phyloP scores from a whole-genome alignment of 2,113 vertebrate genomes.

The Cyphomyrus discorhynchus region DNA sequence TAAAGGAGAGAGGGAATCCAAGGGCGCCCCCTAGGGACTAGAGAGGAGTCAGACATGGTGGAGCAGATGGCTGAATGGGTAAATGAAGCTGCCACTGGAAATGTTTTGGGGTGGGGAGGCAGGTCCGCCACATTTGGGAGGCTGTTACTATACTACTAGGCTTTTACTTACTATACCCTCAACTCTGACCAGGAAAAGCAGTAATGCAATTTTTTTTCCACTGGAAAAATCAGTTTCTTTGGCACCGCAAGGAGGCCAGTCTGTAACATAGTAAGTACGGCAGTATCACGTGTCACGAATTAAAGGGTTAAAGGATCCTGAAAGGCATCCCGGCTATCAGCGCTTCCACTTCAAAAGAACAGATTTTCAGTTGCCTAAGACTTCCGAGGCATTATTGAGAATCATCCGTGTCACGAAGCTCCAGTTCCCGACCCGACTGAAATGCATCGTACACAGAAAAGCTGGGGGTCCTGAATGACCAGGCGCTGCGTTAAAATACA shows the following conservation, averaged over 20 bases:
- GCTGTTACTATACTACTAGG: background rate
- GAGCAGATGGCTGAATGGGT: background rate
- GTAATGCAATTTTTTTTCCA: background rate
- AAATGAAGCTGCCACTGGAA: background rate
- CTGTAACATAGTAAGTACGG: background rate
- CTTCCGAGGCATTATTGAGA: background rate
- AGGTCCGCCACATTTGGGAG: background rate
- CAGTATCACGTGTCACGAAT: background rate
- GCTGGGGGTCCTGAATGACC: background rate
- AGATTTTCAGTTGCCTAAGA: background rate
- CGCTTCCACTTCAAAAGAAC: background rate
- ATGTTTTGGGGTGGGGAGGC: background rate
- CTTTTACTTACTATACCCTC: background rate
- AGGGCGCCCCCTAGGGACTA: background rate
- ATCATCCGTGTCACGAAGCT: background rate
- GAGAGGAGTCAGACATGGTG: background rate
- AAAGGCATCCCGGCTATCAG: background rate
- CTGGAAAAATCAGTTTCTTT: background rate
- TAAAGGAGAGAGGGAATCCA: constrained; percentile 46
- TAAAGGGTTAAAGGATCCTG: background rate
- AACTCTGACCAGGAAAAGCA: background rate
- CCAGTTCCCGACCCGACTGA: background rate
- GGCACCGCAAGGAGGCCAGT: background rate
- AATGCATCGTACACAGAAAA: background rate
- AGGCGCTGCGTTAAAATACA: background rate